Percentiles rank a stretch among this genome's conserved stretches.
Conservation (phyloP, 2,888 invertebrate species). For the Orchesella flavescens region DNA sequence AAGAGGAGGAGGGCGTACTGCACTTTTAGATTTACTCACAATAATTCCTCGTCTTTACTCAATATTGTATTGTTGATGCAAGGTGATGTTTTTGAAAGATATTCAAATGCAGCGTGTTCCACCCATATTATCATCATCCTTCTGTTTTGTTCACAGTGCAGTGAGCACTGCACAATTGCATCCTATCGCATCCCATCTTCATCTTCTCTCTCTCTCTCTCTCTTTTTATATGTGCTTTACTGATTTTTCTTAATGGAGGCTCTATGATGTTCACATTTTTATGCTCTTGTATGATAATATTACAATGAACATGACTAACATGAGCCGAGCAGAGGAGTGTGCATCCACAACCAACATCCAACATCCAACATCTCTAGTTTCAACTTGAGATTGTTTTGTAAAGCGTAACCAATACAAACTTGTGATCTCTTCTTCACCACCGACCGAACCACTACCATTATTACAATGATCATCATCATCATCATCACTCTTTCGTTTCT, state of each 20-base stretch:
- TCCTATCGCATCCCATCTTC: neutral
- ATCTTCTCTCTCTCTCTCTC: neutral
- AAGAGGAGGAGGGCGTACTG: constrained; percentile 30
- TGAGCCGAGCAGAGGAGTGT: no score
- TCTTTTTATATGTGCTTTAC: no score
- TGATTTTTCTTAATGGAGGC: constrained; percentile 17
- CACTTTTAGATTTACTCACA: constrained; percentile 19
- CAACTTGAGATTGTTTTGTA: neutral
- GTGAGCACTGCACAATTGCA: constrained; percentile 2
- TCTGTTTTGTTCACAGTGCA: constrained; percentile 19
- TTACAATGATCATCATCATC: constrained; percentile 19
- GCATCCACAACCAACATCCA: neutral
- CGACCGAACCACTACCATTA: constrained; percentile 1
- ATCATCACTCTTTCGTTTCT: neutral
- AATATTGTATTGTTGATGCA: constrained; percentile 20
- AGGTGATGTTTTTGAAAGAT: constrained; percentile 30
- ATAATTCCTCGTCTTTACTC: neutral
- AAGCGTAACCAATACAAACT: neutral
- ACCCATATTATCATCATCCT: neutral
- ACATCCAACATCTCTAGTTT: neutral
- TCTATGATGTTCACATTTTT: neutral
- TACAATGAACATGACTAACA: no score
- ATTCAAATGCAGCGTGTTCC: constrained; percentile 30
- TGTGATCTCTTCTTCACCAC: constrained; percentile 4
- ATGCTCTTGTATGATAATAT: neutral